phyloP scores from a whole-genome alignment of 2,888 invertebrate species.

The Leptinotarsa peninsularis region DNA sequence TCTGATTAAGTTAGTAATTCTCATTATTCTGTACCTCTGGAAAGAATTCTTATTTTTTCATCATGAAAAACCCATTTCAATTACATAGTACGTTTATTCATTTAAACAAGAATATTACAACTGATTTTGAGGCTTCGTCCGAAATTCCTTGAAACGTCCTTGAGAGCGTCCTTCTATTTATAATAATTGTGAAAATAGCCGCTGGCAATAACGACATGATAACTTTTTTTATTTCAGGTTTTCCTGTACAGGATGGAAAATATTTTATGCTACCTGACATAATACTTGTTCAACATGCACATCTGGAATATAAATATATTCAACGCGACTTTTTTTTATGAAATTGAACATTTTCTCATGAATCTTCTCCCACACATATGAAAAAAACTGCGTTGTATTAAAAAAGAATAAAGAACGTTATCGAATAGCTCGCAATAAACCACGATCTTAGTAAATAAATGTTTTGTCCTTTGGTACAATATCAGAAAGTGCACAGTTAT shows the following conservation, averaged over 20 bases:
- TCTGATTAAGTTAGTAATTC: no score
- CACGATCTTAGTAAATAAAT: no score
- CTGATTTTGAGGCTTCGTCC: background rate
- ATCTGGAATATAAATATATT: conserved; percentile 14
- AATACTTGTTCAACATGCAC: conserved; percentile 15
- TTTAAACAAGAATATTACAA: background rate
- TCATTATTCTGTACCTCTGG: no score
- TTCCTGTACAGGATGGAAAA: conserved; percentile 10
- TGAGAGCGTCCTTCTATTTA: conserved; percentile 12
- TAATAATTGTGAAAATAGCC: conserved; percentile 19
- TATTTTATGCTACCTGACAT: conserved; percentile 11
- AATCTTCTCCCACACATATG: conserved; percentile 12
- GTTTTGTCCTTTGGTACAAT: no score
- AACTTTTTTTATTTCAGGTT: conserved; percentile 6
- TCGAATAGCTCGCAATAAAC: no score
- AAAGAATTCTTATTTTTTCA: no score
- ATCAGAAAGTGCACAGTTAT: no score
- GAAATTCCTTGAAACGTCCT: conserved; percentile 10
- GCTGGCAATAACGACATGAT: conserved; percentile 13
- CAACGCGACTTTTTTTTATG: background rate
- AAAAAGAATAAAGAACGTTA: background rate
- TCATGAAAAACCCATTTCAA: no score
- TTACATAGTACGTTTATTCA: background rate
- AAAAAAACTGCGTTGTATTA: background rate
- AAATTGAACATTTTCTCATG: background rate